Percentiles rank a stretch among this genome's conserved stretches.
Conservation (phyloP, 2,888 invertebrate genomes). For the Marasmarcha lunaedactyla region DNA sequence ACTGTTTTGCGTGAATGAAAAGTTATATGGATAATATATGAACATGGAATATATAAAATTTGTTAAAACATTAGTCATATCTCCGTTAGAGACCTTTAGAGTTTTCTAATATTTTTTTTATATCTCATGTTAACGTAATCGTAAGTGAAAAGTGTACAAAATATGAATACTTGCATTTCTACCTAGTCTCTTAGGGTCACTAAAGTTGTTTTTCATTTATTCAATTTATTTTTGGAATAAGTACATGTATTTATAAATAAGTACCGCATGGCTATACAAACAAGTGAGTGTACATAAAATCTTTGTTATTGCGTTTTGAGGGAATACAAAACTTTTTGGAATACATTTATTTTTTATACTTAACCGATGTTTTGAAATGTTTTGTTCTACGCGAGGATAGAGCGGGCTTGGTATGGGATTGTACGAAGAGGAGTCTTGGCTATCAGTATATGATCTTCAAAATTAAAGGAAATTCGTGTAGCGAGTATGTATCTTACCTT, state of each 20-base stretch:
- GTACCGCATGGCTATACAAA: slow-evolving; percentile 15
- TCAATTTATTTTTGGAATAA: slow-evolving; percentile 19
- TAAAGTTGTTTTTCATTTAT: slow-evolving; percentile 23
- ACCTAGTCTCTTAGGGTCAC: slow-evolving; percentile 66
- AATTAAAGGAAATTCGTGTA: slow-evolving; percentile 5
- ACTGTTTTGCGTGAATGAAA: slow-evolving; percentile 26
- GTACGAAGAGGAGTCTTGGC: slow-evolving; percentile 13
- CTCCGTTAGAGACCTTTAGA: slow-evolving; percentile 40
- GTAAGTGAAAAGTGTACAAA: slow-evolving; percentile 65
- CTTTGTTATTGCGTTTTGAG: slow-evolving; percentile 36
- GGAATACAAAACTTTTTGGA: slow-evolving; percentile 40
- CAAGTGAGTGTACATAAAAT: slow-evolving; percentile 32
- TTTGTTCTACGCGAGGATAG: slow-evolving; percentile 25
- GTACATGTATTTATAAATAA: neutral
- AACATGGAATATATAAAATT: slow-evolving; percentile 17
- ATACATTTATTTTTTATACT: slow-evolving; percentile 52
- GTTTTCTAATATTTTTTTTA: slow-evolving; percentile 52
- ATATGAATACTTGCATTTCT: slow-evolving; percentile 61
- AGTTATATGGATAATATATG: slow-evolving; percentile 19
- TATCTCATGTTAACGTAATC: slow-evolving; percentile 65
- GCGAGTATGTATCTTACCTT: slow-evolving; percentile 4
- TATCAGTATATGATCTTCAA: slow-evolving; percentile 14
- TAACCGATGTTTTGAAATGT: slow-evolving; percentile 58
- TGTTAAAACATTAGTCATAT: slow-evolving; percentile 65
- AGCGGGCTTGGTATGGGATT: slow-evolving; percentile 30